Conservation (phyloP, 2,797 vertebrate genomes). For the Calcarius lapponicus region DNA sequence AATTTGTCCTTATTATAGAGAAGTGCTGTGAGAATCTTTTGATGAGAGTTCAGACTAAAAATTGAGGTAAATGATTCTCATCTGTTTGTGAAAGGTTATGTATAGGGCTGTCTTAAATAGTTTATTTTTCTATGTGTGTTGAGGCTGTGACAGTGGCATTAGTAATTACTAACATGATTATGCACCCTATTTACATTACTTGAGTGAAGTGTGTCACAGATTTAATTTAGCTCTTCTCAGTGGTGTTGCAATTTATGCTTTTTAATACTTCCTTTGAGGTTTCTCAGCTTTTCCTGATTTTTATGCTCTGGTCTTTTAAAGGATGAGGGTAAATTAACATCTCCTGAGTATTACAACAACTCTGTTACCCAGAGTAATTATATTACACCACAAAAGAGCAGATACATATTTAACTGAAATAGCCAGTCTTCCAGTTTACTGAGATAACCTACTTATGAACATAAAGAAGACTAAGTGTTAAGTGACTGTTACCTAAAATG, state of each 20-base stretch:
- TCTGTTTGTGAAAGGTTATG: background rate
- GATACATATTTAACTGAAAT: background rate
- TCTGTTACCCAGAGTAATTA: background rate
- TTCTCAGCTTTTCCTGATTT: background rate
- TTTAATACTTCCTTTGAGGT: background rate
- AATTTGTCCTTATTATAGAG: background rate
- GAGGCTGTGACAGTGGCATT: background rate
- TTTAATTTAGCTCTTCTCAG: background rate
- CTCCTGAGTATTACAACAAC: background rate
- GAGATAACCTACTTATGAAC: background rate
- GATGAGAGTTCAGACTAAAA: background rate
- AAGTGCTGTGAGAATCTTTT: background rate
- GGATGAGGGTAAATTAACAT: background rate
- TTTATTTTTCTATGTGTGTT: background rate
- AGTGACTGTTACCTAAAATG: background rate
- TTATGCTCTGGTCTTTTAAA: background rate
- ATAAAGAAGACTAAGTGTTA: background rate
- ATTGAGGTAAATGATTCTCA: background rate
- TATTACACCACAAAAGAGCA: background rate
- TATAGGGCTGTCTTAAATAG: background rate
- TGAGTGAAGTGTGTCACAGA: background rate
- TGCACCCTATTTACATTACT: background rate
- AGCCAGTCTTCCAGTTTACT: background rate
- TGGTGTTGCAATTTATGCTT: background rate
- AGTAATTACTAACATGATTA: rapidly evolving